These are phyloP conservation scores for Gobio occitaniae DNA, from an alignment of 2,797 vertebrate species.

Conservation along the genomic window DNA sequence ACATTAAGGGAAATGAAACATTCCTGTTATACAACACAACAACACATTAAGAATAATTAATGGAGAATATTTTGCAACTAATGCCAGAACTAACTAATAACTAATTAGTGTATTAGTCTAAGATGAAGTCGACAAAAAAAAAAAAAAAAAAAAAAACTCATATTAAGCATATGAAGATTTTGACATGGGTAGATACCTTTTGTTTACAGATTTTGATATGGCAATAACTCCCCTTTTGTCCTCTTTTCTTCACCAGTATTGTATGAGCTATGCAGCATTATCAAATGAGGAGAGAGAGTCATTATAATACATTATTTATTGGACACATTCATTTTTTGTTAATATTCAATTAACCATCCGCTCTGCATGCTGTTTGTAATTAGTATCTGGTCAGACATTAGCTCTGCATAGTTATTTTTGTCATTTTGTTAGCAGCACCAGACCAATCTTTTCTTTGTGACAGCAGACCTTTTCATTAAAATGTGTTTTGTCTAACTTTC, in stretches of 20 bases:
- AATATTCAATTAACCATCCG: background rate
- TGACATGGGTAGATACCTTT: conserved; percentile 70
- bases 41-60: background rate
- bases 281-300: conserved; percentile 72
- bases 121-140: conserved; percentile 2
- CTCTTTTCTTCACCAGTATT: conserved; percentile 75
- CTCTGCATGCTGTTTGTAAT: conserved; percentile 20
- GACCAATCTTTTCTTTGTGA: background rate
- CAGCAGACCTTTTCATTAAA: conserved; percentile 7
- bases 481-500: background rate
- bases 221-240: conserved; percentile 68
- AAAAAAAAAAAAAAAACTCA: conserved; percentile 3
- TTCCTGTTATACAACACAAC: background rate
- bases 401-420: conserved; percentile 4
- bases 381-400: conserved; percentile 7
- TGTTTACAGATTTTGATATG: conserved; percentile 71
- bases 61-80: conserved; percentile 12
- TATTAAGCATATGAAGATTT: background rate
- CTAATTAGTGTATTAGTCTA: background rate
- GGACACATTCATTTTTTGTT: conserved; percentile 3
- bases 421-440: conserved; percentile 27
- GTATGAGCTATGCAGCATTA: conserved; percentile 78
- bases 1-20: conserved; percentile 6
- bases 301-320: conserved; percentile 59
- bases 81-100: background rate